Base-by-base conservation (phyloP, 2,113 vertebrate genomes). In the Sinocyclocheilus anophthalmus region DNA sequence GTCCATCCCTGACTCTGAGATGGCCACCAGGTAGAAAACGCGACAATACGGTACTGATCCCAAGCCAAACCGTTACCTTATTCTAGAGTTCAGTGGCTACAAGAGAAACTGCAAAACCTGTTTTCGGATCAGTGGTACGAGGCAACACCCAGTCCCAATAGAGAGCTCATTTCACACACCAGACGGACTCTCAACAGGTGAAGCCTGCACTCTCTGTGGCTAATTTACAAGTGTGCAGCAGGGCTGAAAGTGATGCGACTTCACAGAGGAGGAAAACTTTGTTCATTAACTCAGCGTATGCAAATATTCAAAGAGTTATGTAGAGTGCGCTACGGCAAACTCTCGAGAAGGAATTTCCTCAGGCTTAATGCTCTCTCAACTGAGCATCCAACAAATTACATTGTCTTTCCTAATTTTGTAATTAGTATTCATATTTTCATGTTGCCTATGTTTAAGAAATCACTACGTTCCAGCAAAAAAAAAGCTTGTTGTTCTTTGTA, bases 101-200 rank as follows among this genome's bases (percentile, higher is more conserved):
- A 22, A 48, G 26, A 61, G 20, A 50, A 39, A 39, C 20, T 5
- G 2, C 22, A 11, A 63, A 70, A 67, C 55, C 86, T 75, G 86
- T 72, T 83, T 84, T n/a, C 55, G 73, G 88, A 85, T 73, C 86
- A 9, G 88, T 81, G 70, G 42, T 72, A 59, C 14, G 14, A 45
- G 33, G 83, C 16, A 83, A 75, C 16, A 89, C 78, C 73, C 37
- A 59, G 59, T 50, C 84, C 5, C 90, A 70, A 84, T 75, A 67
- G 90, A 87, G 83, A 86, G 88, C 82, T 90, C 84, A 85, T 87
- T 91, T 90, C 90, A 91, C 89, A 91, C 90, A 83, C 88, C 90
- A 91, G 89, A 91, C 89, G 86, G 89, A 85, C 75, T 91, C 90
- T 90, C 90, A 88, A 88, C 90, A 90, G 90, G 90, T 90, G 85